These are phyloP conservation scores for Notospermus geniculatus DNA, from an alignment of 1,140 invertebrate genomes.

Conservation along the genomic window DNA sequence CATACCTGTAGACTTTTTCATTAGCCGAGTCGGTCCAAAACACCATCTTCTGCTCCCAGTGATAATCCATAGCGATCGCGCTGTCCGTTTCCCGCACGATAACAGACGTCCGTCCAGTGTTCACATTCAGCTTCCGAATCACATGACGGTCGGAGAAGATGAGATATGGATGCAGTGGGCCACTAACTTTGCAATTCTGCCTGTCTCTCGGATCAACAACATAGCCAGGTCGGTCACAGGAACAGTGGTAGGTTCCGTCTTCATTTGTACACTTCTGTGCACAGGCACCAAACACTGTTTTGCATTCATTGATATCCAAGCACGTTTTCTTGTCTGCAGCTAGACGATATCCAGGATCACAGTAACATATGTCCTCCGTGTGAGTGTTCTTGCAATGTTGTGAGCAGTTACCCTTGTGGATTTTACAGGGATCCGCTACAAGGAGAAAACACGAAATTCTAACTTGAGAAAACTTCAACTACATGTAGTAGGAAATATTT, in stretches of 20 bases:
- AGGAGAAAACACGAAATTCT: no score
- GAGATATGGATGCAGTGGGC: slow-evolving; percentile 38
- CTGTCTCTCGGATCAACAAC: slow-evolving; percentile 77
- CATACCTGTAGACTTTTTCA: slow-evolving; percentile 80
- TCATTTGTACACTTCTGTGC: slow-evolving; percentile 91
- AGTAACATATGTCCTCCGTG: background rate
- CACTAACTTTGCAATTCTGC: slow-evolving; percentile 71
- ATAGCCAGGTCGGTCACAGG: slow-evolving; percentile 77
- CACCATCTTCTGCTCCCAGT: slow-evolving; percentile 85
- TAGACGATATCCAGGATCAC: background rate
- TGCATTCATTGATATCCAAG: slow-evolving; percentile 89
- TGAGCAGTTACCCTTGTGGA: no score
- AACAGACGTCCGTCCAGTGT: slow-evolving; percentile 24
- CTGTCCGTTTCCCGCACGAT: slow-evolving; percentile 54
- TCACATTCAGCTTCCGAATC: slow-evolving; percentile 35
- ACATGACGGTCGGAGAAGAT: slow-evolving; percentile 46
- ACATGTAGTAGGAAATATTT: no score
- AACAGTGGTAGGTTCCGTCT: slow-evolving; percentile 89
- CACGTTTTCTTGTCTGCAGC: background rate
- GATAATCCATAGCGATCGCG: slow-evolving; percentile 48
- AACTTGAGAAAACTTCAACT: no score
- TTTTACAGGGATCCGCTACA: no score
- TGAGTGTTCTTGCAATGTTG: background rate
- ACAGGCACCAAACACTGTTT: slow-evolving; percentile 75
- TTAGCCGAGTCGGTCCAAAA: slow-evolving; percentile 92